Evolutionary conservation across 2,113 vertebrate genomes (phyloP), one percentile per base, ranked within the genome.

Genomic region (Corapipo altera): DNA sequence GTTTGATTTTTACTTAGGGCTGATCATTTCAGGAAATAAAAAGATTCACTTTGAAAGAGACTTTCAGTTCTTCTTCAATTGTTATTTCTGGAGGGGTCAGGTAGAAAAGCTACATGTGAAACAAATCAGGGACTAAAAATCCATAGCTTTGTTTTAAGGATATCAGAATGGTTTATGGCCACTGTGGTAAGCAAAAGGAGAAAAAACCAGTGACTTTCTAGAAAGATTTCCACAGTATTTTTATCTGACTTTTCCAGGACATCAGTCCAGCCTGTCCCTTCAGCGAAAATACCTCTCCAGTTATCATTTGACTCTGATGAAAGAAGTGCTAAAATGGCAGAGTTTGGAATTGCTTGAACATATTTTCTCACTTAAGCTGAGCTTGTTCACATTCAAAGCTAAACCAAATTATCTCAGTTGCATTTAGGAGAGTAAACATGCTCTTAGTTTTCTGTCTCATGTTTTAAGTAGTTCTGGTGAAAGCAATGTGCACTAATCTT

Each of bases 1-100:
- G 43, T 94, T 93, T 85, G 55, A 14, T 66, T 94, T 96, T 93
- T 75, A 61, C 57, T 93, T 71, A 61, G 73, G 55, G 70, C 44
- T 87, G 52, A 80, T 93, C 1, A 0, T 87, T 95, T 80, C 70
- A 80, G 88, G 76, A 94, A 89, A 71, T 82, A 73, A 81, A 84
- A 92, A 77, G 49, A 54, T 83, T 95, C 33, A 11, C 52, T 86
- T 80, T 41, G 48, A 76, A 94, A 81, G 61, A 88, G n/a, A 62
- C 58, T 85, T 89, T 66, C 23, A 74, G 6, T 61, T 80, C 54
- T 92, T 51, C 87, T 81, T 64, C 61, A 43, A 1, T 49, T 94
- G 46, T 87, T 95, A 62, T 61, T 85, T 83, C 23, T 92, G 78
- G 83, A 82, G 70, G 18, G 44, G 49, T 48, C 87, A 88, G 35